Conservation (phyloP, 2,888 invertebrate species). For the Chaitophorus viminalis region DNA sequence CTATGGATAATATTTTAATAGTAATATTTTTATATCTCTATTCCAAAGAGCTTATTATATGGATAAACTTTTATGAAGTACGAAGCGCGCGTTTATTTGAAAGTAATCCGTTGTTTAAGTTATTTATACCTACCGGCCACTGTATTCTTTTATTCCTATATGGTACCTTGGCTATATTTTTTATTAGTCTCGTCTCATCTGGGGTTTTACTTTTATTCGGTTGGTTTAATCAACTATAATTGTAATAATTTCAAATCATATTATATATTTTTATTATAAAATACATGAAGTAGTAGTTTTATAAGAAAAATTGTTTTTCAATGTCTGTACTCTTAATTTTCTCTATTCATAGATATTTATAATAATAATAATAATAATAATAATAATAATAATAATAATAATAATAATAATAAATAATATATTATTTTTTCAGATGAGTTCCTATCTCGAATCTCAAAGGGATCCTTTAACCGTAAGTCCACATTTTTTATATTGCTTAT, state of each 20-base stretch:
- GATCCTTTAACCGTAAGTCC: slow-evolving; percentile 61
- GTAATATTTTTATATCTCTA: not conserved
- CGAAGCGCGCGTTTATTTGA: slow-evolving; percentile 4
- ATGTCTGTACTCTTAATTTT: not conserved
- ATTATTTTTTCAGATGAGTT: slow-evolving; percentile 60
- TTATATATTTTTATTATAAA: not conserved
- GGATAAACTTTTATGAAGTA: not conserved
- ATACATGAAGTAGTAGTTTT: not conserved
- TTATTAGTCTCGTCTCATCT: no score
- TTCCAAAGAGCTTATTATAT: slow-evolving; percentile 38
- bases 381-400: slow-evolving; percentile 25
- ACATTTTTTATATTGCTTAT: slow-evolving; percentile 51
- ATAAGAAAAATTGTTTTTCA: not conserved
- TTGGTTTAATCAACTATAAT: not conserved
- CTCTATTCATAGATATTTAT: slow-evolving; percentile 8
- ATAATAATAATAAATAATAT: slow-evolving; percentile 12
- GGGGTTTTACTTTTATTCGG: not conserved
- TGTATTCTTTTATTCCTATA: not conserved
- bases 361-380: slow-evolving; percentile 9
- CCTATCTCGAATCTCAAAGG: slow-evolving; percentile 62
- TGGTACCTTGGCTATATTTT: no score
- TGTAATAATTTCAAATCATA: not conserved
- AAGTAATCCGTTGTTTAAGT: not conserved
- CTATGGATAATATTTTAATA: slow-evolving; percentile 21
- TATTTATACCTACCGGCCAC: no score